phyloP scores from a whole-genome alignment of 53 echinoderm and acorn worm species.

The Astropecten irregularis region DNA sequence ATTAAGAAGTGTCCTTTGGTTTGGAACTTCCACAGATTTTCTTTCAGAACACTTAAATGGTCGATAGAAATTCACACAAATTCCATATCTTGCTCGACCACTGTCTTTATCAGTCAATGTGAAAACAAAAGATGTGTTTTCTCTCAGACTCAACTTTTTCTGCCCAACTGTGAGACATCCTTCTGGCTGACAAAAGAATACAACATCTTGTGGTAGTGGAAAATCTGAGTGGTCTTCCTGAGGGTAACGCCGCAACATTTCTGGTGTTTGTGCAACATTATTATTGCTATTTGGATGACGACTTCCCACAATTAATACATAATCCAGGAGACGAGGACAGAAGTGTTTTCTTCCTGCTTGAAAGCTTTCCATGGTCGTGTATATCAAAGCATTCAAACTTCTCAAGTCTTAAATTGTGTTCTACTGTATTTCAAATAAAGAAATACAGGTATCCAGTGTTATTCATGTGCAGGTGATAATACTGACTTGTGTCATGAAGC shows the following conservation, averaged over 20 bases:
- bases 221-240: conserved; percentile 90
- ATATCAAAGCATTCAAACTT: background rate
- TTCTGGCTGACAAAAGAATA: conserved; percentile 95
- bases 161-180: conserved; percentile 89
- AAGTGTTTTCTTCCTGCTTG: conserved; percentile 70
- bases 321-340: conserved; percentile 89
- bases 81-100: conserved; percentile 76
- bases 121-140: conserved; percentile 94
- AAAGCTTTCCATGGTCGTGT: conserved; percentile 6
- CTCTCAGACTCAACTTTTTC: conserved; percentile 76
- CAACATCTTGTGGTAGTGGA: conserved; percentile 84
- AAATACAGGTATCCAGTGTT: too few species aligned
- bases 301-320: conserved; percentile 86
- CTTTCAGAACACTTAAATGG: conserved; percentile 84
- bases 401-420: too few species aligned
- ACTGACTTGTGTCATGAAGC: background rate
- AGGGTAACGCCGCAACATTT: conserved; percentile 85
- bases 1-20: conserved; percentile 54
- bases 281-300: conserved; percentile 90
- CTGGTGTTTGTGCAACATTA: conserved; percentile 93
- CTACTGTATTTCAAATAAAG: too few species aligned
- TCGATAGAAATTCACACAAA: conserved; percentile 94
- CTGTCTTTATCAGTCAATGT: conserved; percentile 95
- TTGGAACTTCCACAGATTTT: conserved; percentile 51
- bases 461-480: too few species aligned